phyloP scores from a whole-genome alignment of 2,113 vertebrate species.

The Carassius auratus region DNA sequence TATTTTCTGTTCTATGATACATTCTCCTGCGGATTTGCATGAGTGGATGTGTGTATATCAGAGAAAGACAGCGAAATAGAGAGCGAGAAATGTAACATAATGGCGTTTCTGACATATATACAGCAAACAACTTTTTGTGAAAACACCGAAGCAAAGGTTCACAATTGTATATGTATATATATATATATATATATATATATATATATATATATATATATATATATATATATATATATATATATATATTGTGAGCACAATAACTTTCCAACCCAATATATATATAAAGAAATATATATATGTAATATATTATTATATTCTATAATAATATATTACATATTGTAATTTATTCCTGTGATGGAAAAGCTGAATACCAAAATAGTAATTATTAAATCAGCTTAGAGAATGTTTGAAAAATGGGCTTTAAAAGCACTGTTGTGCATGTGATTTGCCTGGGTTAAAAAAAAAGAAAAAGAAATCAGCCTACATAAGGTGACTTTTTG shows the following conservation, averaged over 20 bases:
- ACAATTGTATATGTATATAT: no score
- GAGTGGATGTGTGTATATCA: conserved; percentile 16
- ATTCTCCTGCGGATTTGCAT: not conserved
- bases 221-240: no score
- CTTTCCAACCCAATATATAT: no score
- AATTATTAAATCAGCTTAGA: not conserved
- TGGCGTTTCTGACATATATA: not conserved
- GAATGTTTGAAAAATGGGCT: not conserved
- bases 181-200: no score
- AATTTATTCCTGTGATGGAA: no score
- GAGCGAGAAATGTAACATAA: not conserved
- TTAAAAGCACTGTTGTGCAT: not conserved
- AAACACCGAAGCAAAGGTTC: not conserved
- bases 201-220: no score
- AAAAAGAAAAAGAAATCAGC: no score
- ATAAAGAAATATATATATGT: no score
- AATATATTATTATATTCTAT: no score
- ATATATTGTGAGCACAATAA: no score
- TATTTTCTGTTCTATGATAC: conserved; percentile 1
- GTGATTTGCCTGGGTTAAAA: not conserved
- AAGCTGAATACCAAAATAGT: not conserved
- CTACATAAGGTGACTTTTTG: no score
- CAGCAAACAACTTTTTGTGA: not conserved
- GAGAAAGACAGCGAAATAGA: not conserved
- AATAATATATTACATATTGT: no score